A percentile compares a stretch with the other conserved stretches of the same genome.
Evolutionary conservation across 2,888 invertebrate genomes (phyloP).

Genomic region (Oxytorus armatus): DNA sequence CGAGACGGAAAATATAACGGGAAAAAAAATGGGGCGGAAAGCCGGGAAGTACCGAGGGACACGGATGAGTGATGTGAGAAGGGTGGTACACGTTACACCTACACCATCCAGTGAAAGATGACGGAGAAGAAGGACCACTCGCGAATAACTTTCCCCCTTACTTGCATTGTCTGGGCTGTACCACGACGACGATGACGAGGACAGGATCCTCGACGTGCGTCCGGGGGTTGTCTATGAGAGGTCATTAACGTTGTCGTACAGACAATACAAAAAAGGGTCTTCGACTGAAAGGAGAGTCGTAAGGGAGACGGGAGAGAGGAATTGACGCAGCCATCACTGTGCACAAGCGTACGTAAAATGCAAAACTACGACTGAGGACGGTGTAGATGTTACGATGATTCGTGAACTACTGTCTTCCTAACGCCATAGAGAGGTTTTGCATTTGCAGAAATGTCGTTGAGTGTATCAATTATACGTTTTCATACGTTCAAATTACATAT

Average conservation of each 20-base stretch:
- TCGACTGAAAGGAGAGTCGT: slow-evolving; percentile 31
- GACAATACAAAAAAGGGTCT: slow-evolving; percentile 58
- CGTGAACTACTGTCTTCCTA: not conserved
- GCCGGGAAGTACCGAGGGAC: slow-evolving; percentile 8
- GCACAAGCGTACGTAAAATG: slow-evolving; percentile 22
- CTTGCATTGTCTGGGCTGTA: slow-evolving; percentile 66
- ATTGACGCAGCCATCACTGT: slow-evolving; percentile 25
- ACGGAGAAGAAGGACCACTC: slow-evolving; percentile 53
- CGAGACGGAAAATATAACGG: slow-evolving; percentile 9
- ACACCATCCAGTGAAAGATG: slow-evolving; percentile 41
- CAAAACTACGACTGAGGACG: not conserved
- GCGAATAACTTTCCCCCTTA: slow-evolving; percentile 63
- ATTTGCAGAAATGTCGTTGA: not conserved
- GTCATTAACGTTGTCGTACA: slow-evolving; percentile 75
- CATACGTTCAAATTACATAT: not conserved
- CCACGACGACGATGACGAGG: slow-evolving; percentile 41
- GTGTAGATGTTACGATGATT: slow-evolving; percentile 23
- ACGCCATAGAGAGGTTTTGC: not conserved
- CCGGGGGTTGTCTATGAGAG: slow-evolving; percentile 73
- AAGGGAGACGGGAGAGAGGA: slow-evolving; percentile 12
- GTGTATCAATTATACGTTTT: not conserved
- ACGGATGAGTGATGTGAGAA: slow-evolving; percentile 48
- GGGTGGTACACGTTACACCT: not conserved
- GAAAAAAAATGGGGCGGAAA: not conserved
- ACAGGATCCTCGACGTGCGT: slow-evolving; percentile 67